A percentile compares a stretch with the other conserved stretches of the same genome.
Evolutionary conservation across 2,888 invertebrate species (phyloP).

Genomic region (Sphinx pinastri): DNA sequence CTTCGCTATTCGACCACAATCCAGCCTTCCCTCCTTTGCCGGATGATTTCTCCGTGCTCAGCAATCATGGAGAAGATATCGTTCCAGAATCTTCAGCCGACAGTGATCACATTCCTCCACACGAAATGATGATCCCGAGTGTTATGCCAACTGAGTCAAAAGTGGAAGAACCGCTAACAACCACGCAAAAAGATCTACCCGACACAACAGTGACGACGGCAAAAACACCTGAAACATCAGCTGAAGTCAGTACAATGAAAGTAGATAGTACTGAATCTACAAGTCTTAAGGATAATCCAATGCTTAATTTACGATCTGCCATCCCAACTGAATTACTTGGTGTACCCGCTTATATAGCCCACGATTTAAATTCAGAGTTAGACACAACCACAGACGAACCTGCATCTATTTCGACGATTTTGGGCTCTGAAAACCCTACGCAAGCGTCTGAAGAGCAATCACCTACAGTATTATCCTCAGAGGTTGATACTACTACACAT

Average conservation of each 20-base stretch:
- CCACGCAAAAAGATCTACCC: slow-evolving; percentile 48
- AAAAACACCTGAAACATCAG: slow-evolving; percentile 41
- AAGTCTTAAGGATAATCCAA: slow-evolving; percentile 57
- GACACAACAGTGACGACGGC: slow-evolving; percentile 51
- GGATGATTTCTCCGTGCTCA: slow-evolving; percentile 70
- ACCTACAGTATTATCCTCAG: slow-evolving; percentile 27
- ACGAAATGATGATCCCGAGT: slow-evolving; percentile 52
- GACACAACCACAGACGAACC: slow-evolving; percentile 41
- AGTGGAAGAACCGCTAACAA: slow-evolving; percentile 47
- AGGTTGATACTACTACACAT: slow-evolving; percentile 38
- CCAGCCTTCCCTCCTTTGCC: slow-evolving; percentile 78
- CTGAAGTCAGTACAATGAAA: slow-evolving; percentile 32
- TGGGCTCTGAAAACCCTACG: slow-evolving; percentile 28
- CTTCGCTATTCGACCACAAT: slow-evolving; percentile 66
- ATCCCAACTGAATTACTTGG: slow-evolving; percentile 70
- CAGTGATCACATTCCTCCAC: slow-evolving; percentile 55
- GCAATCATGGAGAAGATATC: slow-evolving; percentile 73
- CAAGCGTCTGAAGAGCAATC: slow-evolving; percentile 25
- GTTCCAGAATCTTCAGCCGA: slow-evolving; percentile 64
- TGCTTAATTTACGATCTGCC: slow-evolving; percentile 69
- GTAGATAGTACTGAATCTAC: slow-evolving; percentile 20
- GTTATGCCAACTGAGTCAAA: slow-evolving; percentile 45
- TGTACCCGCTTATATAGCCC: slow-evolving; percentile 56
- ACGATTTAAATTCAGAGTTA: slow-evolving; percentile 55
- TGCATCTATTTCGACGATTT: slow-evolving; percentile 11